Base-by-base conservation (phyloP, 2,888 invertebrate genomes). In the Sturmia bella region DNA sequence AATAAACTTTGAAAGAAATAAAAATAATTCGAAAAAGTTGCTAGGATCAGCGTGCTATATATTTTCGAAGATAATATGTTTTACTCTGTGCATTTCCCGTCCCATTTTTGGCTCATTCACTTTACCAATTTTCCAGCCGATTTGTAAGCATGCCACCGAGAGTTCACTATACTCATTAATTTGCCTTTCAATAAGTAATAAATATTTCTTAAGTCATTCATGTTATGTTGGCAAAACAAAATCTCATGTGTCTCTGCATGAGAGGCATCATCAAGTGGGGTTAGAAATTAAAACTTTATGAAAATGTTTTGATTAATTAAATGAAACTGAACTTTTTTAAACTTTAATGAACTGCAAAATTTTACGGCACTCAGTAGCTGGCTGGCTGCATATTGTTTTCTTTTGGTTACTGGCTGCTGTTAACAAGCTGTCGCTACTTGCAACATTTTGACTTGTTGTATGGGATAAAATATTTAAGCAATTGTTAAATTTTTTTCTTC, bases 361-460 rank as follows among this genome's bases (percentile, higher is more conserved):
- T 50, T 32, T 24, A 64, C 1, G 19, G 50, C 21, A 32, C 17
- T 50, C n/a, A 13, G 61, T 61, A 50, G 48, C 24, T 37, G 61
- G 61, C 43, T 48, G 52, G 12, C 13, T 52, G 50, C 13, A 37
- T n/a, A 21, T 24, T 41, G 17, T 68, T 39, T 15, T 54, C n/a
- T 27, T 32, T 21, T 11, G n/a, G n/a, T n/a, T n/a, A n/a, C 52
- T 27, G 11, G 27, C 19, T 54, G 13, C 19, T 69, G 37, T 77
- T 70, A 70, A 69, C 61, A 61, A 56, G 52, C 61, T 45, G 63
- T 73, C 57, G 59, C 76, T 70, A 70, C 77, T 77, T 70, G 64
- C 70, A 70, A 77, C 78, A 78, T 50, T 72, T 78, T 72, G 57
- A 66, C 57, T 66, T 78, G 50, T 66, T 78, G 50, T 32, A 61